Evolutionary conservation across 2,888 invertebrate genomes (phyloP).

Genomic region (Nymphalis urticae): DNA sequence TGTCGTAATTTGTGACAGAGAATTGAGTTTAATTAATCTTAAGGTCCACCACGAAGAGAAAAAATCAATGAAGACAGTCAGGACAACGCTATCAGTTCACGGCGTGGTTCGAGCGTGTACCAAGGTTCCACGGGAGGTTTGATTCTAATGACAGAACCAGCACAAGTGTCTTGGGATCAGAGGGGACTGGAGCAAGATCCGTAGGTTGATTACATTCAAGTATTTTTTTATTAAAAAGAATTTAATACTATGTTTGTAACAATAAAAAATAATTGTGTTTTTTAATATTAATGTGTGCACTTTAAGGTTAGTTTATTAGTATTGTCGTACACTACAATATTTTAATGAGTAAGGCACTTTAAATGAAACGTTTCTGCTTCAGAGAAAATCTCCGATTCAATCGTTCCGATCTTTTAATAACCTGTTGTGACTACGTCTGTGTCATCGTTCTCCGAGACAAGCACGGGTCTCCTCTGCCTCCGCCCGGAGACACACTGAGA

Average conservation of each 20-base stretch:
- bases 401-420: constrained; percentile 68
- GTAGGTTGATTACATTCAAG: constrained; percentile 1
- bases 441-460: constrained; percentile 52
- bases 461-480: constrained; percentile 43
- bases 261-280: no score
- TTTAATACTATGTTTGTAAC: no score
- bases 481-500: constrained; percentile 62
- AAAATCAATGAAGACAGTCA: constrained; percentile 23
- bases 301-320: no score
- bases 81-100: constrained; percentile 42
- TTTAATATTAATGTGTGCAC: no score
- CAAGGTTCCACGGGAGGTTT: constrained; percentile 62
- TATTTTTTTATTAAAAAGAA: no score
- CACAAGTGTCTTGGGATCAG: constrained; percentile 38
- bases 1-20: not conserved
- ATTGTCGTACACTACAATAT: not conserved
- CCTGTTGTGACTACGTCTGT: constrained; percentile 81
- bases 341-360: not conserved
- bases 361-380: constrained; percentile 9
- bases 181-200: constrained; percentile 37
- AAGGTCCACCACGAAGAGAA: constrained; percentile 66
- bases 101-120: constrained; percentile 62
- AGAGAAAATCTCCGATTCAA: constrained; percentile 60
- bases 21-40: not conserved
- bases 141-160: constrained; percentile 51